Percentiles rank a stretch among this genome's conserved stretches.
Conservation (phyloP, 1,140 invertebrate species). For the Dendrolimus punctatus region DNA sequence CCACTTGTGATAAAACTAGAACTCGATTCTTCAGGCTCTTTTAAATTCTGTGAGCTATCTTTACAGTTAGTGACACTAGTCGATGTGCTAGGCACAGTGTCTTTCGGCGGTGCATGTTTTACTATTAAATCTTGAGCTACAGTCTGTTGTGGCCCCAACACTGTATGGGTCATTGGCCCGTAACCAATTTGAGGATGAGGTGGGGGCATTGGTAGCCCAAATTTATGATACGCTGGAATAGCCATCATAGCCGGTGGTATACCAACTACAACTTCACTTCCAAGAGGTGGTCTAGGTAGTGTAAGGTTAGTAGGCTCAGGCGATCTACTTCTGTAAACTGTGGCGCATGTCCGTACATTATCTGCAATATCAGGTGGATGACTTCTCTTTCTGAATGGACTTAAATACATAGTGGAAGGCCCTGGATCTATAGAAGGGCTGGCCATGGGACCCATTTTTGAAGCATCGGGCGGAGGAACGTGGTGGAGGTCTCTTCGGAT, state of each 20-base stretch:
- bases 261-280: slow-evolving; percentile 45
- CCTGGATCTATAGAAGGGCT: slow-evolving; percentile 72
- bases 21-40: slow-evolving; percentile 39
- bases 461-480: slow-evolving; percentile 52
- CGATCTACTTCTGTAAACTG: slow-evolving; percentile 58
- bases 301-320: slow-evolving; percentile 69
- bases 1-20: slow-evolving; percentile 56
- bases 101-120: slow-evolving; percentile 63
- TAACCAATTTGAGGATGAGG: slow-evolving; percentile 63
- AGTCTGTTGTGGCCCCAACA: slow-evolving; percentile 61
- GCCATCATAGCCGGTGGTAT: slow-evolving; percentile 54
- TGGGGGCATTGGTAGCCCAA: slow-evolving; percentile 62
- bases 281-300: slow-evolving; percentile 53
- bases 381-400: slow-evolving; percentile 70
- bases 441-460: slow-evolving; percentile 60
- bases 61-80: slow-evolving; percentile 53
- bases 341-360: slow-evolving; percentile 51
- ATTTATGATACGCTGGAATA: slow-evolving; percentile 62
- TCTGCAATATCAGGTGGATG: slow-evolving; percentile 66
- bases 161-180: slow-evolving; percentile 43
- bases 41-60: slow-evolving; percentile 30
- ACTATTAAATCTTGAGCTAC: slow-evolving; percentile 69
- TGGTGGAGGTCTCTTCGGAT: slow-evolving; percentile 81
- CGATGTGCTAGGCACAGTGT: slow-evolving; percentile 50
- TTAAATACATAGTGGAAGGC: slow-evolving; percentile 65